phyloP scores from a whole-genome alignment of 2,113 vertebrate genomes.

The Guaruba guarouba region DNA sequence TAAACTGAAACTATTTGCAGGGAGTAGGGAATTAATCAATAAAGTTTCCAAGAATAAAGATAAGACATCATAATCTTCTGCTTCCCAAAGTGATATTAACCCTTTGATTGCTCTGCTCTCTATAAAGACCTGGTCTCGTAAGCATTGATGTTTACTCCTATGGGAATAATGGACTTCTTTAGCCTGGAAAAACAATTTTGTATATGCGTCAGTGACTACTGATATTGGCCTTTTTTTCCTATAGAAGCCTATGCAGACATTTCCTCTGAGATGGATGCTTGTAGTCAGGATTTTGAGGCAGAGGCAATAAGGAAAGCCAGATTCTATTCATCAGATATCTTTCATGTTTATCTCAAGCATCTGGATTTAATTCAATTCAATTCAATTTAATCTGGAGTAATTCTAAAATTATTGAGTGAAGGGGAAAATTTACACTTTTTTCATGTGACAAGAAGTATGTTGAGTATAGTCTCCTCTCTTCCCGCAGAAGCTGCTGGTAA shows the following conservation, averaged over 20 bases:
- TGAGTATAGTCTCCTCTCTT: background rate
- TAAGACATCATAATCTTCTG: background rate
- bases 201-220: background rate
- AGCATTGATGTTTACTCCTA: background rate
- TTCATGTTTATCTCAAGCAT: background rate
- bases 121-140: background rate
- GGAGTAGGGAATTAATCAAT: background rate
- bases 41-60: background rate
- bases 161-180: background rate
- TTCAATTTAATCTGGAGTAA: background rate
- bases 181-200: background rate
- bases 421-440: fast-evolving
- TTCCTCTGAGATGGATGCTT: background rate
- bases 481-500: background rate
- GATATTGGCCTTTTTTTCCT: background rate
- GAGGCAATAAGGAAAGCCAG: background rate
- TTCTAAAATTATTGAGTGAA: background rate
- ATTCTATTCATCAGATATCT: background rate
- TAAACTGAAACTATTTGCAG: background rate
- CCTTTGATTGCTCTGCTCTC: background rate
- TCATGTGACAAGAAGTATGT: background rate
- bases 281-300: background rate
- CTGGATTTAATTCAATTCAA: background rate
- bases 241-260: fast-evolving
- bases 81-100: background rate